Base-by-base conservation (phyloP, 2,797 vertebrate species). In the Chrosomus eos region DNA sequence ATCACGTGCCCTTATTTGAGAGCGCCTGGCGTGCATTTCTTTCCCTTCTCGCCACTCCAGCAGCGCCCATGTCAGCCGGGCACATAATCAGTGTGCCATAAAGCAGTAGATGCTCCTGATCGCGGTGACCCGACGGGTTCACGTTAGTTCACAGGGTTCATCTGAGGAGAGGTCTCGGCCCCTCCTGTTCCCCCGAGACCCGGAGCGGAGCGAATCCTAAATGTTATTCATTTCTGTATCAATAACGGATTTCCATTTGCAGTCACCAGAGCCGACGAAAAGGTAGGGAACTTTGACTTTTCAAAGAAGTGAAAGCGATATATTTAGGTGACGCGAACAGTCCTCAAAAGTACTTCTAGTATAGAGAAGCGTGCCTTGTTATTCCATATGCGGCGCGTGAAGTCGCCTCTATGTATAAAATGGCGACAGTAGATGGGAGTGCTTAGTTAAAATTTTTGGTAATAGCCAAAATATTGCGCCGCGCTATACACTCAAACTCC, bases 351-450 rank as follows among this genome's bases (percentile, higher is more conserved):
- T 90, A 88, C 86, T 87, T 81, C 45, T 74, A 62, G 76, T 68
- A 70, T 73, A 82, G 86, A 81, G 78, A 64, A 81, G 74, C 83
- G 81, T 81, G 89, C 43, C 88, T 93, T 89, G 92, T 93, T 91
- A 80, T 90, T 91, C 90, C 88, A 91, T 90, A 92, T 92, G 90
- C 93, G 90, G 87, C 90, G 93, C 91, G 94, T 94, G 91, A 95
- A 95, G 95, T 96, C 94, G 93, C 93, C 94, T 73, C 76, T 92
- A 94, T 94, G 93, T 95, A 94, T 95, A 96, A 96, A 95, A 96
- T 96, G 95, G 95, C 95, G 95, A 96, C 95, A 96, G 94, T 93
- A 94, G 93, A 94, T 92, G 93, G 94, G 88, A 90, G 89, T 86
- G 90, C 88, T 79, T 87, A 91, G 85, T 90, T 89, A 92, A 91